Evolutionary conservation across 2,888 invertebrate genomes (phyloP).

Genomic region (Choreutis nemorana): DNA sequence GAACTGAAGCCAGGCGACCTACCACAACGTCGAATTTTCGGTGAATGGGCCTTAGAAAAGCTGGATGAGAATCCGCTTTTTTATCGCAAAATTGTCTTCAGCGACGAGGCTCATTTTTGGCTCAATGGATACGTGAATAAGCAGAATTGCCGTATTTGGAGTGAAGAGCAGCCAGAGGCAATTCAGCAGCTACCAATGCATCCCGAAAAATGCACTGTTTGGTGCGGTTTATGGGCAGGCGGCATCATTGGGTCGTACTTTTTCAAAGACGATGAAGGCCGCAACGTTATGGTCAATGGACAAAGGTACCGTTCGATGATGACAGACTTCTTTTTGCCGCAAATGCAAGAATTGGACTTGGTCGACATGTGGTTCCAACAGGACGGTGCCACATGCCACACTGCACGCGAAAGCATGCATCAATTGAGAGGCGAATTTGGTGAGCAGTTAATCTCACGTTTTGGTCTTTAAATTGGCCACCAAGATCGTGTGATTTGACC

Average conservation of each 20-base stretch:
- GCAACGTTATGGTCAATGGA: constrained; percentile 21
- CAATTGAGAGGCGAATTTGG: constrained; percentile 15
- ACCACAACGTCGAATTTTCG: background rate
- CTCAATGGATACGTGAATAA: constrained; percentile 1
- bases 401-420: constrained; percentile 17
- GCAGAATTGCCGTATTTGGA: background rate
- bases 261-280: constrained; percentile 21
- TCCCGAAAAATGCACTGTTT: constrained; percentile 25
- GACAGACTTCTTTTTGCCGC: constrained; percentile 15
- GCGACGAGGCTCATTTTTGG: too few relatives aligned
- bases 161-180: background rate
- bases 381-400: constrained; percentile 19
- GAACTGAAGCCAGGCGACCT: background rate
- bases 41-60: background rate
- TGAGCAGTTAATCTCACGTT: constrained; percentile 11
- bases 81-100: background rate
- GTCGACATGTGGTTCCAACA: constrained; percentile 15
- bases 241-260: constrained; percentile 25
- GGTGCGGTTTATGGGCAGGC: constrained; percentile 27
- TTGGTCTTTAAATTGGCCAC: constrained; percentile 8
- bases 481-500: background rate
- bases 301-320: constrained; percentile 20
- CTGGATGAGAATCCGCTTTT: background rate
- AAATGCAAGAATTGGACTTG: constrained; percentile 14
- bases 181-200: constrained; percentile 18